Evolutionary conservation across 2,113 vertebrate genomes (phyloP).

Genomic region (Callochromis pleurospilus): DNA sequence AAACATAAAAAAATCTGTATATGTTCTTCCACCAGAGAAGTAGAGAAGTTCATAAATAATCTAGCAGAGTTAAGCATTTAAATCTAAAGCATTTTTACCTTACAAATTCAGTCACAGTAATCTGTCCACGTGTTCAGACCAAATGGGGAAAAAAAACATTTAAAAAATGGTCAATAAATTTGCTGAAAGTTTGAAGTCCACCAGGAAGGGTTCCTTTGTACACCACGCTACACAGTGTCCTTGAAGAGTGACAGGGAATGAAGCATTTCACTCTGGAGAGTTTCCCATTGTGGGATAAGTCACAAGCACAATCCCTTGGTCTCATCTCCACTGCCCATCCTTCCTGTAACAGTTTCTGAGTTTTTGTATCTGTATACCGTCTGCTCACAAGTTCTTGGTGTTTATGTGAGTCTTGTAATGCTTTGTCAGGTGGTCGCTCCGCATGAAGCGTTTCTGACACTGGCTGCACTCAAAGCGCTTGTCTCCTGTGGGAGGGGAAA

Average conservation of each 20-base stretch:
- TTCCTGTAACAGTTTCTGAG: slow-evolving; percentile 18
- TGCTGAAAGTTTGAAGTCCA: slow-evolving; percentile 12
- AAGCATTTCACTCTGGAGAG: background rate
- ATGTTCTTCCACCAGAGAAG: background rate
- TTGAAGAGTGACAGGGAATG: background rate
- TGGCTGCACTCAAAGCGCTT: slow-evolving; percentile 94
- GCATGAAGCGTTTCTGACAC: slow-evolving; percentile 98
- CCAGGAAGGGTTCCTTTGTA: slow-evolving; percentile 33
- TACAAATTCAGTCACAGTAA: background rate
- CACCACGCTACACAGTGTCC: slow-evolving; percentile 21
- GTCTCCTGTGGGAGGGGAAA: slow-evolving; percentile 77
- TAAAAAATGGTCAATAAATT: background rate
- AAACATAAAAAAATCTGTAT: background rate
- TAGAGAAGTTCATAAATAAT: slow-evolving; percentile 27
- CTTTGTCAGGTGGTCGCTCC: slow-evolving; percentile 98
- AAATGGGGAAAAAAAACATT: rapidly evolving
- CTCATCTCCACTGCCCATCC: background rate
- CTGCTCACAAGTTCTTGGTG: slow-evolving; percentile 92
- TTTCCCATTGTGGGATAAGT: slow-evolving; percentile 21
- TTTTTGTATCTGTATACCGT: background rate
- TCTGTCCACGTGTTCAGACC: background rate
- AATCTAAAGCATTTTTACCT: background rate
- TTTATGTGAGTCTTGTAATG: slow-evolving; percentile 98
- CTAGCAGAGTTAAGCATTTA: background rate
- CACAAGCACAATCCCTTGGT: background rate